phyloP scores from a whole-genome alignment of 1,140 invertebrate genomes.

The Lanistes nyassanus region DNA sequence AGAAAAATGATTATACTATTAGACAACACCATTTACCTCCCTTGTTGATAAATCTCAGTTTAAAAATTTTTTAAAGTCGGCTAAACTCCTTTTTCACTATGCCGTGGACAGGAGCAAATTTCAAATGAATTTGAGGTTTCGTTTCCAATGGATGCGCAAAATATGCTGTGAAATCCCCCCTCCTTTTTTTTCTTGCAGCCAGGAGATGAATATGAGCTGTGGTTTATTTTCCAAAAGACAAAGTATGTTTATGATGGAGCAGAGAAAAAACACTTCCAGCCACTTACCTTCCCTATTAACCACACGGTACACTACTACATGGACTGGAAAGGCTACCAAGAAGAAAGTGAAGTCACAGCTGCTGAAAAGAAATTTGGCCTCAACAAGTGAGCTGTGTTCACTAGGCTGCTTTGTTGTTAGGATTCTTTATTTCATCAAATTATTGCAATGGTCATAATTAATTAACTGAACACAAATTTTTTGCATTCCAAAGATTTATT shows the following conservation, averaged over 20 bases:
- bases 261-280: slow-evolving; percentile 80
- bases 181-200: slow-evolving; percentile 40
- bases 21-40: too few relatives aligned
- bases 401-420: not conserved
- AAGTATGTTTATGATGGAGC: slow-evolving; percentile 90
- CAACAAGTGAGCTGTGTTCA: slow-evolving; percentile 79
- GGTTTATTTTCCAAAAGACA: slow-evolving; percentile 96
- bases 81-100: too few relatives aligned
- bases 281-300: slow-evolving; percentile 85
- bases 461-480: too few relatives aligned
- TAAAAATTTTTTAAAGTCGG: too few relatives aligned
- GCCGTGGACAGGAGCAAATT: too few relatives aligned
- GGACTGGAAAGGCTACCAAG: slow-evolving; percentile 87
- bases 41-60: too few relatives aligned
- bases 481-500: too few relatives aligned
- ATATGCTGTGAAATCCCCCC: too few relatives aligned
- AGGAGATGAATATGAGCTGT: slow-evolving; percentile 66
- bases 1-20: too few relatives aligned
- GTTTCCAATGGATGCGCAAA: too few relatives aligned
- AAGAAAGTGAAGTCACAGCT: slow-evolving; percentile 79
- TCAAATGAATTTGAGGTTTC: too few relatives aligned
- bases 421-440: not conserved
- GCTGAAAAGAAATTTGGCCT: slow-evolving; percentile 87
- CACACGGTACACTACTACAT: slow-evolving; percentile 79
- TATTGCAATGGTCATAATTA: not conserved